Percentiles rank a stretch among this genome's conserved stretches.
These are phyloP conservation scores for Heliconius ethilla DNA, from an alignment of 2,888 invertebrate species.

Conservation along the genomic window DNA sequence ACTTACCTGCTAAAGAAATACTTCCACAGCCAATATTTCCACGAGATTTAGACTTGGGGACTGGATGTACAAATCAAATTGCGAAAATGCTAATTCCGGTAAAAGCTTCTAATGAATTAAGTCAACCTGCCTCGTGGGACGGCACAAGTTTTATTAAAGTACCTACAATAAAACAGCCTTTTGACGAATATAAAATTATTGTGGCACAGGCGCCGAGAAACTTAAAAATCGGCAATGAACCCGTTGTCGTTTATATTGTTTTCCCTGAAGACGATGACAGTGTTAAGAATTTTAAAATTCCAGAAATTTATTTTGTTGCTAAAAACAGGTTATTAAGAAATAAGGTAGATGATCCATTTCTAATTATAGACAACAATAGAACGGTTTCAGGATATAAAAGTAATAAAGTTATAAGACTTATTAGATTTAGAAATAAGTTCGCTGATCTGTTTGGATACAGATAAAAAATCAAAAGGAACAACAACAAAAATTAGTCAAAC, in stretches of 20 bases:
- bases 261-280: conserved; percentile 58
- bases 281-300: conserved; percentile 52
- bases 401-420: conserved; percentile 61
- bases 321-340: conserved; percentile 49
- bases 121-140: conserved; percentile 36
- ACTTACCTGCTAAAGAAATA: conserved; percentile 44
- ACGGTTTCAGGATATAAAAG: conserved; percentile 71
- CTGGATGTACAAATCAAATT: conserved; percentile 60
- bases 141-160: conserved; percentile 55
- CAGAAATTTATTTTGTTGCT: conserved; percentile 66
- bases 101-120: conserved; percentile 37
- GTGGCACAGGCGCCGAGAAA: conserved; percentile 68
- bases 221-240: conserved; percentile 55
- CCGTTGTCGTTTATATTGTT: conserved; percentile 63
- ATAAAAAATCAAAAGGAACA: neutral
- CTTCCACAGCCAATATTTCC: conserved; percentile 51
- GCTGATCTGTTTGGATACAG: conserved; percentile 41
- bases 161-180: conserved; percentile 60
- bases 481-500: neutral
- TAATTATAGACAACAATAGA: conserved; percentile 67
- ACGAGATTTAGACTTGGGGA: conserved; percentile 47
- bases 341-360: conserved; percentile 56
- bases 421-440: conserved; percentile 66
- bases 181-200: conserved; percentile 64
- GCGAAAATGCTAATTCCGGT: conserved; percentile 55